A percentile compares a stretch with the other conserved stretches of the same genome.
Evolutionary conservation across 2,888 invertebrate species (phyloP).

Genomic region (Macaria liturata): DNA sequence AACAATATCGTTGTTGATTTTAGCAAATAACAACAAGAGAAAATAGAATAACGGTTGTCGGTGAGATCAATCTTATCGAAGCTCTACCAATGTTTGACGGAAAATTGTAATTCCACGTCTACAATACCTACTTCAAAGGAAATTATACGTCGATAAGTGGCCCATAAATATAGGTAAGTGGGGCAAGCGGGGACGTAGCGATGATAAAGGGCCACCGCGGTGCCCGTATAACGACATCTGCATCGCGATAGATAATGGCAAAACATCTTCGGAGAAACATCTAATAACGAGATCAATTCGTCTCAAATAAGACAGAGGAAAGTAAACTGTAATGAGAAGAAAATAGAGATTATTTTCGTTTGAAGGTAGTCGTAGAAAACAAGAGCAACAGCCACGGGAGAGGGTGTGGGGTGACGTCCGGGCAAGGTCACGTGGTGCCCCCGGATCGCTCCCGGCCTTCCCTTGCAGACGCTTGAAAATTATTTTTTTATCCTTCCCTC

Average conservation of each 20-base stretch:
- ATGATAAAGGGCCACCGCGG: conserved; percentile 7
- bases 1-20: too few species aligned
- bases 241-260: conserved; percentile 18
- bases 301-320: background rate
- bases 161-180: conserved; percentile 21
- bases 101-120: background rate
- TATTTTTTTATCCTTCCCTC: conserved; percentile 12
- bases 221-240: conserved; percentile 13
- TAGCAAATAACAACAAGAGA: too few species aligned
- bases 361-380: conserved; percentile 15
- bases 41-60: too few species aligned
- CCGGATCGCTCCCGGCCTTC: conserved; percentile 18
- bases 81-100: too few species aligned
- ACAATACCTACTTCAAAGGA: background rate
- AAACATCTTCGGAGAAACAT: conserved; percentile 18
- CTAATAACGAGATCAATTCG: conserved; percentile 11
- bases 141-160: conserved; percentile 12
- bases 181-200: conserved; percentile 15
- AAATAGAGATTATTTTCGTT: conserved; percentile 11
- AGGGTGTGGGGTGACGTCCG: conserved; percentile 23
- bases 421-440: conserved; percentile 26
- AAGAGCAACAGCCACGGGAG: conserved; percentile 22
- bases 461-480: conserved; percentile 15
- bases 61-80: too few species aligned
- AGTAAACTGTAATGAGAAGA: background rate